Base-by-base conservation (phyloP, 2,888 invertebrate genomes). In the Sinotaia quadrata region DNA sequence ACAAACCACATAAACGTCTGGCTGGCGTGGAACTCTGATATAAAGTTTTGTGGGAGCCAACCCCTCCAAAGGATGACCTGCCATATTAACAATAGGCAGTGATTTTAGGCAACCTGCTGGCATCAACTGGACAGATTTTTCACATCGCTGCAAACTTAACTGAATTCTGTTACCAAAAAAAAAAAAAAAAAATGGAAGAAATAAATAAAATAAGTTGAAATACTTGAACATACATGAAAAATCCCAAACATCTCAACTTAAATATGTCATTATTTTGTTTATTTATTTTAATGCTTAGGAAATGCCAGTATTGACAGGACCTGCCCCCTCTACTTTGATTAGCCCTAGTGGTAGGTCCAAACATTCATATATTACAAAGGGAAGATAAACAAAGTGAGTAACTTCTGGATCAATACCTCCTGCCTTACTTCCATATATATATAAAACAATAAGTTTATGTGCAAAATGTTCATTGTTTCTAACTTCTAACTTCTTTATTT, bases 121-220 rank as follows among this genome's bases (percentile, higher is more conserved):
- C 66, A 98, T 89, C 89, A 97, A 96, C 84, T 98, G 97, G 15
- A 97, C 90, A 0, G 97, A 97, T 88, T 96, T 97, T 86, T 97
- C 96, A 85, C 97, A 97, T 3, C 97, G 92, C 59, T 96, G 91
- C 77, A 96, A 93, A 2, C 95, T 95, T 74, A 98, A 92, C 95
- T 97, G 97, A 86, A 93, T 94, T 79, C 95, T 94, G 76, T 57
- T 12, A 10, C 18, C 57, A 27, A 24, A 8, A 29, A 12, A 57
- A 12, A 27, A 24, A 12, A 57, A 33, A 57, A 57, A 24, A 33
- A 33, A 33, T 29, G 31, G 31, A 33, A 57, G 7, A 29, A 57
- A 57, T 12, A 15, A 29, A 12, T n/a, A 21, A 15, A 41, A 15
- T 18, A 41, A 41, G 41, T 12, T 10, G 10, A 12, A 12, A 12